Percentiles rank a stretch among this genome's conserved stretches.
These are phyloP conservation scores for Actenoides lindsayi DNA, from an alignment of 2,113 vertebrate species.

Conservation along the genomic window DNA sequence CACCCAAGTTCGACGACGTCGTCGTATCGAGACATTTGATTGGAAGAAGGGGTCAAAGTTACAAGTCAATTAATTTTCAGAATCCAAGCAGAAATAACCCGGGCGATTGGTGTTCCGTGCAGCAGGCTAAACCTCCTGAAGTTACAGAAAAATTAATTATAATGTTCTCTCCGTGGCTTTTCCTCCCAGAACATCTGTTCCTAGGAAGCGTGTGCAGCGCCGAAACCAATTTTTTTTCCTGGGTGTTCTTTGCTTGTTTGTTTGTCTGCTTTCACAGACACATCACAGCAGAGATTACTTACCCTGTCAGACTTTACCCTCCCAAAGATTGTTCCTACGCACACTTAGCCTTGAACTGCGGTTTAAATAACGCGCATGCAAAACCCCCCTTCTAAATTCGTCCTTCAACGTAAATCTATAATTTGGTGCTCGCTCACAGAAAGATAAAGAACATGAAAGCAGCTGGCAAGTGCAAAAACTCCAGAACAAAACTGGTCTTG, in stretches of 20 bases:
- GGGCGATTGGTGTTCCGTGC: accelerated
- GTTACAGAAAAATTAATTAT: background rate
- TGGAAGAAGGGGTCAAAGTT: background rate
- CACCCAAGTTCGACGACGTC: background rate
- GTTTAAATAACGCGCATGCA: background rate
- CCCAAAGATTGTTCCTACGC: accelerated
- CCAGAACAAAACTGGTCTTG: conserved; percentile 18
- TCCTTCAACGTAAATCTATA: background rate
- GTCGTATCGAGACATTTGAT: accelerated
- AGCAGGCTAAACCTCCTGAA: background rate
- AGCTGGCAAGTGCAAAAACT: conserved; percentile 38
- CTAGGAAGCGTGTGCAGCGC: background rate
- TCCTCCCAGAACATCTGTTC: background rate
- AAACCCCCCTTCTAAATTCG: background rate
- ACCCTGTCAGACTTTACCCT: background rate
- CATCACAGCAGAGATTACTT: background rate
- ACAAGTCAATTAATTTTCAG: background rate
- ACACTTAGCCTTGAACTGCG: background rate
- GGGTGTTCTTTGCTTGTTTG: background rate
- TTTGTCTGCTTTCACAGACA: background rate
- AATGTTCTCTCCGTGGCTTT: background rate
- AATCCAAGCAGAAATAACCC: background rate
- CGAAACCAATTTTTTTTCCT: background rate
- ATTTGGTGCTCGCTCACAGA: background rate
- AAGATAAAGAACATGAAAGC: conserved; percentile 17